Conservation (phyloP, 2,888 invertebrate genomes). For the Drosophila nr. medialis region DNA sequence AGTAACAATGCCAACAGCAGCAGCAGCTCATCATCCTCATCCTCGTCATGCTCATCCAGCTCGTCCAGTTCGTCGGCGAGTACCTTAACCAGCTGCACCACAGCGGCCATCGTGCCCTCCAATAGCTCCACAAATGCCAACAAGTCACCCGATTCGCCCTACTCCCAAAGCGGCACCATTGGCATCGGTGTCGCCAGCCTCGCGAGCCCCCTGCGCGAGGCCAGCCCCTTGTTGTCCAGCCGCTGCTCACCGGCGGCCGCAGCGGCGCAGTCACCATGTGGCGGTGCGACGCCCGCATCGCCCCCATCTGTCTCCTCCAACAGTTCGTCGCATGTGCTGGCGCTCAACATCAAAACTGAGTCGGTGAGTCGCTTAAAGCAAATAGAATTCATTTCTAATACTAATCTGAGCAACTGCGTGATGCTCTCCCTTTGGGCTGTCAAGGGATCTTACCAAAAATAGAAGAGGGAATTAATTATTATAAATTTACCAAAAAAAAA, state of each 20-base stretch:
- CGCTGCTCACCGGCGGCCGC: constrained; percentile 53
- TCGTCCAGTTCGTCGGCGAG: constrained; percentile 72
- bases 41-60: constrained; percentile 78
- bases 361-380: constrained; percentile 78
- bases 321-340: constrained; percentile 69
- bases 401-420: constrained; percentile 64
- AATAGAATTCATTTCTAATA: constrained; percentile 34
- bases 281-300: constrained; percentile 52
- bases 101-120: constrained; percentile 80
- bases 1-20: constrained; percentile 62
- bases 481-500: neutral
- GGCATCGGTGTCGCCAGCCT: constrained; percentile 44
- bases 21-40: constrained; percentile 79
- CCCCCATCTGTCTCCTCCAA: constrained; percentile 55
- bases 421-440: neutral
- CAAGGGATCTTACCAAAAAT: neutral
- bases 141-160: constrained; percentile 75
- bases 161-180: constrained; percentile 66
- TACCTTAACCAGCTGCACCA: constrained; percentile 76
- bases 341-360: constrained; percentile 82
- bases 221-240: constrained; percentile 60
- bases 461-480: neutral
- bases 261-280: constrained; percentile 58
- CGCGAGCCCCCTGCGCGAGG: constrained; percentile 44
- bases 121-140: constrained; percentile 81